Evolutionary conservation across 2,888 invertebrate species (phyloP), one percentile per base, ranked within the genome.

Genomic region (Nipponacmea schrenckii): DNA sequence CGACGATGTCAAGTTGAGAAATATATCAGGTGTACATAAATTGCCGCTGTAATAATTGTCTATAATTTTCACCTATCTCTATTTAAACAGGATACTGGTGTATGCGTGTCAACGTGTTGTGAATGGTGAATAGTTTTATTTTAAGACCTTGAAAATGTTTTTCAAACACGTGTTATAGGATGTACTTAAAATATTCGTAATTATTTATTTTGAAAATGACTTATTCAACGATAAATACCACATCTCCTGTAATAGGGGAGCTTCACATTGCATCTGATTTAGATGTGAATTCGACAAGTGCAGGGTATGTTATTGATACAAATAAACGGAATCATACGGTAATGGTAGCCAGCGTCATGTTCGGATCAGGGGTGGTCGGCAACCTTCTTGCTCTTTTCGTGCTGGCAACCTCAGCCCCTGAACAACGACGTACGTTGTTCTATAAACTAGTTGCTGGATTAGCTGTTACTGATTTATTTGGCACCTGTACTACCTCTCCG

Each of bases 371-470:
- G 7, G 78, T 86, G 44, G 44, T 85, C 72, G 88, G 89, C n/a
- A 89, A 89, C 73, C 77, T 86, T 64, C 75, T 88, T 64, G 89
- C 89, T 0, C 79, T 89, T 31, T 73, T 83, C 20, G 86, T 87
- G 12, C 79, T 89, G 62, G 80, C 83, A 48, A 80, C 80, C 3
- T 83, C 85, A 1, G 77, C 80, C 2, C 64, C 77, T 15, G 85
- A 86, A 44, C 84, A 86, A 64, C 81, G 81, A 50, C 74, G 85
- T 74, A 88, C 87, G 4, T 80, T 88, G 20, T 89, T 89, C 76
- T 89, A 88, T 79, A 83, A 87, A 64, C 80, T 89, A 56, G 84
- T 89, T 48, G 86, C 85, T 7, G 87, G 85, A 14, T 79, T 89
- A 45, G 86, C 86, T 7, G 78, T 85, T 68, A 87, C 88, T 1